Conservation (phyloP, 1,140 invertebrate genomes). For the Drosophila subpulchrella region DNA sequence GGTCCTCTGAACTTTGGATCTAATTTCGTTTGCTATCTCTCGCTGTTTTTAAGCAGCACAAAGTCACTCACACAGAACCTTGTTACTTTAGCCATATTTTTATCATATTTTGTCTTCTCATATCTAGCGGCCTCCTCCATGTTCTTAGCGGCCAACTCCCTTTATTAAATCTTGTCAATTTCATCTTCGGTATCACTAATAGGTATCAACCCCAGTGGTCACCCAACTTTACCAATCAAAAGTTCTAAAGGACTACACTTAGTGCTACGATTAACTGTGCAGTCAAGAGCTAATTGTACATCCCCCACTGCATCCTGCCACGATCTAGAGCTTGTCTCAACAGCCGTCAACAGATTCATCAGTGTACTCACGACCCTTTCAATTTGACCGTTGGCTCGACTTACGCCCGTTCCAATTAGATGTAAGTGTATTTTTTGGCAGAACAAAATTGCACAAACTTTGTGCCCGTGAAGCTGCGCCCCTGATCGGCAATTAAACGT, state of each 20-base stretch:
- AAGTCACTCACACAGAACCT: constrained; percentile 12
- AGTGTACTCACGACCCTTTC: background rate
- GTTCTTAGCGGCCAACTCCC: background rate
- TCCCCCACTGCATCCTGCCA: constrained; percentile 4
- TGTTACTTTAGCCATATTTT: constrained; percentile 11
- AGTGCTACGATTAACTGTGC: constrained; percentile 2
- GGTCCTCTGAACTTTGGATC: background rate
- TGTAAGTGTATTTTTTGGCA: constrained; percentile 21
- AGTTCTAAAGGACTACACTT: background rate
- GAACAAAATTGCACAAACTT: constrained; percentile 19
- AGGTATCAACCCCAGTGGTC: background rate
- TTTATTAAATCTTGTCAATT: constrained; percentile 2
- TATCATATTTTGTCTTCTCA: constrained; percentile 11
- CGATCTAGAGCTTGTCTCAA: constrained; percentile 6
- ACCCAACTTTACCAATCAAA: constrained; percentile 3
- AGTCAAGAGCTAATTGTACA: background rate
- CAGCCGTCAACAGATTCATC: background rate
- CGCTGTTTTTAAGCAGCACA: constrained; percentile 8
- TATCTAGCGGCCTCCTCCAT: constrained; percentile 1
- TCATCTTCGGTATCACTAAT: background rate
- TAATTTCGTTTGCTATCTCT: background rate
- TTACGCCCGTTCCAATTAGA: constrained; percentile 1
- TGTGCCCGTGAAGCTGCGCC: background rate
- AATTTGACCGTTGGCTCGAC: background rate
- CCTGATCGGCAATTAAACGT: background rate